Evolutionary conservation across 2,113 vertebrate genomes (phyloP).

Genomic region (zebrafish (Danio rerio)): DNA sequence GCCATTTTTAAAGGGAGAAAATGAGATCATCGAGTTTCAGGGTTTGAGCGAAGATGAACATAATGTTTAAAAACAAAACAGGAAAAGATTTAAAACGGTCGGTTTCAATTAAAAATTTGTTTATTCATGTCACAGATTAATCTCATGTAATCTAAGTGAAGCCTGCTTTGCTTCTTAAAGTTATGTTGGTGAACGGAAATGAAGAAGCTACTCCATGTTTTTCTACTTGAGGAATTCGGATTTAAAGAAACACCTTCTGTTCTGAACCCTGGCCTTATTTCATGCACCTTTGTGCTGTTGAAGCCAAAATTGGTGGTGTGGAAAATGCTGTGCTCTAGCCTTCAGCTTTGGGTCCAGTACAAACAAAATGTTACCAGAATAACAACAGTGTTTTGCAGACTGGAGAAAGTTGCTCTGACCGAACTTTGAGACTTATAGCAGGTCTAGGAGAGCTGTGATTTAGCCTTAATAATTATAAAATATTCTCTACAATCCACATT

Average conservation of each 20-base stretch:
- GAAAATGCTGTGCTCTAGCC: neutral
- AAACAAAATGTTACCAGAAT: neutral
- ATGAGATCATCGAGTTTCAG: slow-evolving; percentile 65
- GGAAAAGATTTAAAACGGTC: neutral
- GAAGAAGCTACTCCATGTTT: slow-evolving; percentile 48
- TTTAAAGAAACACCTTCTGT: slow-evolving; percentile 12
- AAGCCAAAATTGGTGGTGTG: neutral
- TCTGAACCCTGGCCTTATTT: slow-evolving; percentile 6
- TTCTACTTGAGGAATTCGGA: neutral
- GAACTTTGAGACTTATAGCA: neutral
- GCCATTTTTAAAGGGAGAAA: slow-evolving; percentile 59
- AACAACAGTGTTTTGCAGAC: neutral
- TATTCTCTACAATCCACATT: neutral
- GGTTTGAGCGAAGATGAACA: slow-evolving; percentile 39
- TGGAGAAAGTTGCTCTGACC: neutral
- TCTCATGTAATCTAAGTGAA: neutral
- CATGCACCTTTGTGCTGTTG: neutral
- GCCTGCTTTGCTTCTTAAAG: slow-evolving; percentile 52
- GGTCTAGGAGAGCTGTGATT: neutral
- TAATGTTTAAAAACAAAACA: slow-evolving; percentile 22
- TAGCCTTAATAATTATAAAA: neutral
- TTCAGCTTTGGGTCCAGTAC: neutral
- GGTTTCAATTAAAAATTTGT: slow-evolving; percentile 2
- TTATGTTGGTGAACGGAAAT: slow-evolving; percentile 58
- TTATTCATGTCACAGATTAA: neutral